Evolutionary conservation across 2,113 vertebrate species (phyloP), one percentile per base, ranked within the genome.

Genomic region (Notarius lentiginosus): DNA sequence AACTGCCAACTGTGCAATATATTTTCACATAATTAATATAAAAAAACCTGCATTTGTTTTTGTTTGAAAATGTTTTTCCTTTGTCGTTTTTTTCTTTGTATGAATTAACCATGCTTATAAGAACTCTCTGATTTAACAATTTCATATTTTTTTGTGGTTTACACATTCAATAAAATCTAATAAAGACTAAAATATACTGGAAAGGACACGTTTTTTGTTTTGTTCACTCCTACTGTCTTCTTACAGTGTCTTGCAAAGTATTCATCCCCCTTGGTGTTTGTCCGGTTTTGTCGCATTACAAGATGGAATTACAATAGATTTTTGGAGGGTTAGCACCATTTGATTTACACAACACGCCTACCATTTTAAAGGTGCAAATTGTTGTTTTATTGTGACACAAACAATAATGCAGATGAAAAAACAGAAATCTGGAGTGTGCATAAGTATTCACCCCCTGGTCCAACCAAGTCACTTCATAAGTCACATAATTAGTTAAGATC

Each of bases 1-100:
- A 84, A 87, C 82, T 89, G 66, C 88, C 88, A 89, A 65, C 76
- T 90, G 84, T 89, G 89, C 88, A 89, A 86, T 83, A 89, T 83
- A 89, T 80, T 87, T 90, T 81, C 84, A 82, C 83, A 83, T 89
- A 49, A 56, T 83, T 83, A 49, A 47, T 87, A 75, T 87, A 53
- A 66, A 86, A 81, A 51, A 30, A 34, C 4, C 73, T 30, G 24
- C 56, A 83, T 77, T 72, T 60, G 79, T 61, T 85, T 81, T 83
- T 41, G 41, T 41, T 56, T 72, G 41, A 73, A 83, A 18, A 56
- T 85, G 58, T 63, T 77, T 83, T 83, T 80, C 60, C 58, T 79
- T 79, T 7, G 49, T 80, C 47, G 14, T 80, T 85, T 79, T 86
- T 79, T 61, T 24, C 81, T 81, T 88, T 80, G 53, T 88, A 85